Evolutionary conservation across 2,797 vertebrate species (phyloP).

Genomic region (Xiphorhynchus erythropygius): DNA sequence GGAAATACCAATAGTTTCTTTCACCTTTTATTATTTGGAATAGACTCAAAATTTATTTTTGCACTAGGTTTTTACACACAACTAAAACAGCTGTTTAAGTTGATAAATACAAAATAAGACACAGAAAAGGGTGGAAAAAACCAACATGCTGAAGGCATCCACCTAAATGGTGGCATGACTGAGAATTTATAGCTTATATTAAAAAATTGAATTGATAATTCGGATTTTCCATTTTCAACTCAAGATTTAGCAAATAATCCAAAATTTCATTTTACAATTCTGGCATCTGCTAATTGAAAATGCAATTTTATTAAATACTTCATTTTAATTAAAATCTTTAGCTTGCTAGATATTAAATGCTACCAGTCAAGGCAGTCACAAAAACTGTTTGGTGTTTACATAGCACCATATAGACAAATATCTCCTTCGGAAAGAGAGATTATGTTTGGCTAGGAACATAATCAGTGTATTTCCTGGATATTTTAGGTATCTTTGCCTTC

Average conservation of each 20-base stretch:
- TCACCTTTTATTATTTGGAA: not conserved
- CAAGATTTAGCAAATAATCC: not conserved
- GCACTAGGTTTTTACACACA: not conserved
- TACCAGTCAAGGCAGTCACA: constrained; percentile 16
- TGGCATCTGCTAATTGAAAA: not conserved
- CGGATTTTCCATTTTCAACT: not conserved
- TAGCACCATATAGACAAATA: not conserved
- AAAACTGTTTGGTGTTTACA: not conserved
- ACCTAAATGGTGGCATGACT: not conserved
- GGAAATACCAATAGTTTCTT: not conserved
- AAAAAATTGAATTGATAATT: not conserved
- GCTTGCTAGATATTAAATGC: not conserved
- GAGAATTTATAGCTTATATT: not conserved
- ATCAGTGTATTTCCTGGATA: not conserved
- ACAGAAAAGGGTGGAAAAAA: constrained; percentile 13
- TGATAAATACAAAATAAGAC: constrained; percentile 22
- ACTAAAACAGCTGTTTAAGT: not conserved
- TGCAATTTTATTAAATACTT: not conserved
- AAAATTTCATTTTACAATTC: not conserved
- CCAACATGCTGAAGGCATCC: not conserved
- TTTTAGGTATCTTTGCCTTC: constrained; percentile 10
- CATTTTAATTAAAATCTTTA: constrained; percentile 19
- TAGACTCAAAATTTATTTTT: not conserved
- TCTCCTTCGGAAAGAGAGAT: not conserved
- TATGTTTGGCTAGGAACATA: not conserved